Base-by-base conservation (phyloP, 2,888 invertebrate genomes). In the Acanthococcus lagerstroemiae region DNA sequence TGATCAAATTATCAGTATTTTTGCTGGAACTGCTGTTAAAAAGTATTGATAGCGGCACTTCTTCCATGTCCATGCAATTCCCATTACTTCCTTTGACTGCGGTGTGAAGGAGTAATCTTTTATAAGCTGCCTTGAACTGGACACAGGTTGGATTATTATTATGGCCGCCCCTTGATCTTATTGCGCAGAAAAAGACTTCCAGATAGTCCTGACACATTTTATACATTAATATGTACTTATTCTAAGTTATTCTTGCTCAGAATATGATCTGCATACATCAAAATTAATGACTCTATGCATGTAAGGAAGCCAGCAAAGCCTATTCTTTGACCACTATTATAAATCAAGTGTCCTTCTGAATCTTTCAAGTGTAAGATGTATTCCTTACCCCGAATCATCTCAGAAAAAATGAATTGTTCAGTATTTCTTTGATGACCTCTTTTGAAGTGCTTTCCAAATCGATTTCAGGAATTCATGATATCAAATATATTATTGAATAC, bases 251-350 rank as follows among this genome's bases (percentile, higher is more conserved):
- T 9, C 17, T 6, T 48, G 37, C 5, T 48, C 48, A 48, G 17
- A 12, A 17, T 17, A n/a, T 48, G 12, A 48, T 48, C 12, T 15
- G 5, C 17, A 17, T 48, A n/a, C 15, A 48, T n/a, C 12, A 48
- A n/a, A 48, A n/a, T 60, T 60, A 56, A 6, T 15, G 56, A 56
- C 15, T 60, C 22, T 9, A 67, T 50, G 45, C 60, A 22, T 50
- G 63, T 50, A 5, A 67, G 45, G 17, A 67, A 67, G 24, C 67
- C 61, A 21, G 48, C 1, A 24, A 67, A 67, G 27, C 67, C 67
- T 50, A 50, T 61, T 63, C 52, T 63, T 30, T 61, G 2, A 26
- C 55, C 46, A 26, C 48, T 26, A n/a, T 55, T 46, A 19, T 37
- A 17, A 15, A 63, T 12, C 25, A 48, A 60, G 45, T 45, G 24